Conservation (phyloP, 2,888 invertebrate genomes). For the Torymus aiolomorphi region DNA sequence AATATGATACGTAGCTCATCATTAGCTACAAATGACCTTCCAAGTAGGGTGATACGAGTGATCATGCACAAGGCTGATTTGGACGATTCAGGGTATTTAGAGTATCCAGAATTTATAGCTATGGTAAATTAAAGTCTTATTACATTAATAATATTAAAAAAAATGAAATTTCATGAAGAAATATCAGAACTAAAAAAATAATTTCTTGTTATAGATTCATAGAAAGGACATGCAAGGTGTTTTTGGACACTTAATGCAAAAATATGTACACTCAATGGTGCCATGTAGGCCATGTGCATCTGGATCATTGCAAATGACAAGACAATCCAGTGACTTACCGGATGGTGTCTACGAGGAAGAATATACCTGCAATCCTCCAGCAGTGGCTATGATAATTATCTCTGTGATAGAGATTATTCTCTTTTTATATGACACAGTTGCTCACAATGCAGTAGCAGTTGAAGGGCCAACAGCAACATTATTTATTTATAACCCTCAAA, state of each 20-base stretch:
- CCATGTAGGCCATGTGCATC: conserved; percentile 75
- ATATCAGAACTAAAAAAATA: no score
- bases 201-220: conserved; percentile 68
- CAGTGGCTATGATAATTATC: conserved; percentile 92
- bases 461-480: conserved; percentile 87
- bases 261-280: conserved; percentile 80
- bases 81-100: conserved; percentile 82
- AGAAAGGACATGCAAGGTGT: conserved; percentile 79
- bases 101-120: conserved; percentile 84
- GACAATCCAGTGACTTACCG: conserved; percentile 74
- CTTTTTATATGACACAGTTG: conserved; percentile 74
- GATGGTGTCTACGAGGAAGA: conserved; percentile 92
- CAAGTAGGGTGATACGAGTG: conserved; percentile 81
- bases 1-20: conserved; percentile 79
- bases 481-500: conserved; percentile 92
- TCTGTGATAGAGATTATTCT: conserved; percentile 90
- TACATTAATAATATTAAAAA: no score
- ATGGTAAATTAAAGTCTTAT: conserved; percentile 78
- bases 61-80: conserved; percentile 82
- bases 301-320: conserved; percentile 68
- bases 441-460: conserved; percentile 64
- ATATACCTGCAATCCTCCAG: conserved; percentile 95
- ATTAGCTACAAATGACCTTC: conserved; percentile 83
- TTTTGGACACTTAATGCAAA: conserved; percentile 81
- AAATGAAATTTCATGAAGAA: no score